Evolutionary conservation across 1,140 invertebrate species (phyloP).

Genomic region (Teleogryllus occipitalis): DNA sequence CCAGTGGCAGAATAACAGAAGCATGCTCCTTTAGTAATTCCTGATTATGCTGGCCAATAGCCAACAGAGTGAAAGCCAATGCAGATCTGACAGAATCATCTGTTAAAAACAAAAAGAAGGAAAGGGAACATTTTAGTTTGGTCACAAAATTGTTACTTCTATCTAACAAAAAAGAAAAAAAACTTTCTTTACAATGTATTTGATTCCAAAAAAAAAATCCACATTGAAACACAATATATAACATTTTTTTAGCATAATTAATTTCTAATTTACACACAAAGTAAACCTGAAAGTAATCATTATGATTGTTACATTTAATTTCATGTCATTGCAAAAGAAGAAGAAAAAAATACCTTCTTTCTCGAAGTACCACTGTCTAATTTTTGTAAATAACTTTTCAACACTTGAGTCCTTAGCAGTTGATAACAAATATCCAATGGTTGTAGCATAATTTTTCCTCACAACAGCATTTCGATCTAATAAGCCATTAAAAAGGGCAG

Average conservation of each 20-base stretch:
- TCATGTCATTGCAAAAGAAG: slow-evolving; percentile 6
- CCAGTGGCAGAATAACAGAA: slow-evolving; percentile 67
- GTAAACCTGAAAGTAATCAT: neutral
- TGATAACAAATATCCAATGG: slow-evolving; percentile 77
- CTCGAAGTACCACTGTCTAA: slow-evolving; percentile 71
- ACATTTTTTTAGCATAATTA: neutral
- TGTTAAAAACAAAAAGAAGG: slow-evolving; percentile 27
- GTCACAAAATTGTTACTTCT: no score
- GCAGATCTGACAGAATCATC: slow-evolving; percentile 64
- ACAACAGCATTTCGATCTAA: slow-evolving; percentile 75
- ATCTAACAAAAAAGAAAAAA: no score
- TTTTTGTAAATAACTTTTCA: slow-evolving; percentile 73
- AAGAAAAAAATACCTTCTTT: slow-evolving; percentile 34
- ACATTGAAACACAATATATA: neutral
- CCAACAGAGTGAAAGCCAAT: slow-evolving; percentile 68
- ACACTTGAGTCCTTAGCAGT: slow-evolving; percentile 79
- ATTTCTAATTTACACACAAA: neutral
- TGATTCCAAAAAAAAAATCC: no score
- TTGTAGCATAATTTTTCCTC: slow-evolving; percentile 71
- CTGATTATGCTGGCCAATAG: slow-evolving; percentile 72
- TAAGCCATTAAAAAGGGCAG: slow-evolving; percentile 65
- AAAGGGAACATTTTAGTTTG: neutral
- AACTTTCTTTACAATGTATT: no score
- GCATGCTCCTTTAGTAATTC: slow-evolving; percentile 74
- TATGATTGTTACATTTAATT: neutral